Evolutionary conservation across 1,140 invertebrate species (phyloP), one percentile per base, ranked within the genome.

Genomic region (Aphidius gifuensis): DNA sequence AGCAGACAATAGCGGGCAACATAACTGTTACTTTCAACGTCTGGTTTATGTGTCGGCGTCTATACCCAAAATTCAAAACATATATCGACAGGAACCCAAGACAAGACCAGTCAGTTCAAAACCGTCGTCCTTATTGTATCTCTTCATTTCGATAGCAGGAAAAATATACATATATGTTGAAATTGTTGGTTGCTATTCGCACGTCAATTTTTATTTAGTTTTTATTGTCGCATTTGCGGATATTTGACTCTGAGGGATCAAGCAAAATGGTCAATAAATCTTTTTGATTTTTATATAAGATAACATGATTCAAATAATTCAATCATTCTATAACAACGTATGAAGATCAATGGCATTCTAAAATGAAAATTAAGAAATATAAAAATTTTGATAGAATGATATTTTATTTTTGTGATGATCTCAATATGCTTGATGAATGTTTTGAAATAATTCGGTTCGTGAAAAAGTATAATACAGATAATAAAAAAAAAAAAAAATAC

Each of bases 51-150:
- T 57, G 47, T 9, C 55, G 49, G 44, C 6, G 42, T 38, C 21
- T 42, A 39, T 61, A 9, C 38, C 7, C 6, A 45, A 21, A 9
- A 3, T n/a, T 50, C 38, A 44, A 45, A 47, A 57, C 55, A 43
- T 57, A 21, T 43, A 46, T 51, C 56, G 45, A 42, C 56, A 57
- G 64, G 42, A 58, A 23, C 59, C 43, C 42, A 9, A 58, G 38
- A 46, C 48, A 51, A 40, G 44, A 50, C 55, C 64, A 66, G 65
- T 66, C 58, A 49, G 43, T 53, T 61, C 51, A 58, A 66, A 64
- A 61, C 65, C 65, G 47, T 23, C 61, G 55, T 44, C n/a, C 44
- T 39, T 32, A 11, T 40, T 56, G 46, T 44, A 57, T 32, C 23
- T 62, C 60, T 62, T 57, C 51, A 62, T 62, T 46, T 53, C 6